Conservation (phyloP, 2,888 invertebrate species). For the Lochmaea crataegi region DNA sequence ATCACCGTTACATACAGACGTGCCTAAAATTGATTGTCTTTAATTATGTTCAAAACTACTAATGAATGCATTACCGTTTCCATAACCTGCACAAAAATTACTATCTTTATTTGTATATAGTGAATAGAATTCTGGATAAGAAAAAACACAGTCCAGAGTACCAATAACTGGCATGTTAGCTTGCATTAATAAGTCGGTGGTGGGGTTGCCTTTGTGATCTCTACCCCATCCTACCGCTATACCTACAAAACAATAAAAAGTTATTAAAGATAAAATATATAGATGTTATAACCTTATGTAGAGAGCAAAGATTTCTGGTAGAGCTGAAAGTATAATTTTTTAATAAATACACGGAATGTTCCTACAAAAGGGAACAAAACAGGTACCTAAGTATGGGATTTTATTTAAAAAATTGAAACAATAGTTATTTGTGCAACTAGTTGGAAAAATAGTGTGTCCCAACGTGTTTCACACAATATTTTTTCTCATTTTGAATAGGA, state of each 20-base stretch:
- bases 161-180: slow-evolving; percentile 73
- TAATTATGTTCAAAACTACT: background rate
- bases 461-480: too few species aligned
- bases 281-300: too few species aligned
- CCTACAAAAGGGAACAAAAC: too few species aligned
- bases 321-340: too few species aligned
- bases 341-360: too few species aligned
- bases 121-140: slow-evolving; percentile 71
- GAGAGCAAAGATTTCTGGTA: too few species aligned
- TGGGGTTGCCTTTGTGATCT: slow-evolving; percentile 68
- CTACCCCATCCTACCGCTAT: slow-evolving; percentile 67
- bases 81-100: slow-evolving; percentile 66
- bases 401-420: too few species aligned
- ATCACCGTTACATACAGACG: slow-evolving; percentile 69
- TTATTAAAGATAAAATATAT: background rate
- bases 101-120: slow-evolving; percentile 69
- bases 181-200: slow-evolving; percentile 69
- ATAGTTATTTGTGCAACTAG: too few species aligned
- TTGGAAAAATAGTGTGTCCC: too few species aligned
- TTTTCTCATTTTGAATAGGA: too few species aligned
- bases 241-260: slow-evolving; percentile 46
- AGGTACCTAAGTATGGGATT: too few species aligned
- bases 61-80: background rate
- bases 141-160: slow-evolving; percentile 70
- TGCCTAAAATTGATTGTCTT: slow-evolving; percentile 43